Evolutionary conservation across 1,140 invertebrate species (phyloP), one percentile per base, ranked within the genome.

Genomic region (Branchinecta lindahli): DNA sequence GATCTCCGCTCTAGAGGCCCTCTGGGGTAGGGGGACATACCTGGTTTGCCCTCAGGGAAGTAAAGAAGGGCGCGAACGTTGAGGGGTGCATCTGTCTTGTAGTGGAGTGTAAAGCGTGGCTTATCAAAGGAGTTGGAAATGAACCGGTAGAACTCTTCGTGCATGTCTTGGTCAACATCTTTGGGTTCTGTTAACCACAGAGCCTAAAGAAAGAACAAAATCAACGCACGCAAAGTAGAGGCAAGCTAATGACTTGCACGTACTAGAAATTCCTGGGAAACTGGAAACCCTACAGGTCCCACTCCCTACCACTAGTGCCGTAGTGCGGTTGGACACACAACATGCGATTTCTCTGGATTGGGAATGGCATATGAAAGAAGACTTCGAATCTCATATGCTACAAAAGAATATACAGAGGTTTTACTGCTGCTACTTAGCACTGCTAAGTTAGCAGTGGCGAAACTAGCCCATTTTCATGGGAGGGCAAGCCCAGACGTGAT

Each of bases 121-220:
- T 84, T 83, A 77, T 96, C 93, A 75, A 88, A 92, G 69, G 87
- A 83, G 75, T 90, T 90, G 70, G 87, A 85, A 45, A 96, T 86
- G 77, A 91, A 96, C 73, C 88, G 85, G 77, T 92, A 92, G 77
- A 98, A 98, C 73, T 96, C 91, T 46, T 86, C 84, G 76, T 98
- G 94, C 79, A 94, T 88, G 68, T 94, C 86, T 12, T 83, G 77
- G 4, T 86, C 90, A 0, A 97, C 86, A 74, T 89, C 85, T 81
- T 93, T 96, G 0, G 92, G 86, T 73, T 97, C 91, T 81, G 89
- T 85, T 74, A 94, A 83, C 95, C 96, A 98, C 8, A 98, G 76
- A 0, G 95, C 92, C 85, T 96, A 78, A 70, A 83, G 82, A 72
- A 68, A 73, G 45, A 70, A n/a, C 20, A 44, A 69, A 74, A 66